Evolutionary conservation across 1,140 invertebrate genomes (phyloP).

Genomic region (Plutomurus gul): DNA sequence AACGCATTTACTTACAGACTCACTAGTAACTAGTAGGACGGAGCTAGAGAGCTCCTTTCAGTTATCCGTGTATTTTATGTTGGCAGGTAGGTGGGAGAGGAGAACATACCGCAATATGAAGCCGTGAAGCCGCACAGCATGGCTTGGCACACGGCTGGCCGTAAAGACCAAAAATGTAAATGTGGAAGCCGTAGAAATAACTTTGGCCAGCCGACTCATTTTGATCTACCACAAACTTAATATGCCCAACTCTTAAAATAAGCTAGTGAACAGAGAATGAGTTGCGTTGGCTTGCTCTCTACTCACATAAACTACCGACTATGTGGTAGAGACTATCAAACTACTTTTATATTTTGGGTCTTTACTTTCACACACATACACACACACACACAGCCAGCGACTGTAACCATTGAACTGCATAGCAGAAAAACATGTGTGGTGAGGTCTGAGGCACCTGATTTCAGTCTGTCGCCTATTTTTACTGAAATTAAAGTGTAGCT

Average conservation of each 20-base stretch:
- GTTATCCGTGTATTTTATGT: neutral
- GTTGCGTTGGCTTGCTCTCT: no score
- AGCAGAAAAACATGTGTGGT: neutral
- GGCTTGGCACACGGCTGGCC: neutral
- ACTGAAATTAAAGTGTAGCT: conserved; percentile 3
- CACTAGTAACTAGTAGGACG: neutral
- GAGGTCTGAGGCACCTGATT: neutral
- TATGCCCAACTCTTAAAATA: conserved; percentile 22
- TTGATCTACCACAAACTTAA: conserved; percentile 24
- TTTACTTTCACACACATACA: neutral
- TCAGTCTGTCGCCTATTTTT: neutral
- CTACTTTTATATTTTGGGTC: conserved; percentile 2
- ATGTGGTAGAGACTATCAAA: neutral
- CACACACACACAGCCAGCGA: neutral
- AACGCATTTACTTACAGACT: neutral
- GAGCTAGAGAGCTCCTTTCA: neutral
- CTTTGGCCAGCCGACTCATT: conserved; percentile 13
- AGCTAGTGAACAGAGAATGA: neutral
- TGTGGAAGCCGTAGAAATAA: conserved; percentile 26
- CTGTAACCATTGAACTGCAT: neutral
- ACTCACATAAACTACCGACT: neutral
- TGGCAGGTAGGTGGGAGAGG: neutral
- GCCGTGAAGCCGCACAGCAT: neutral
- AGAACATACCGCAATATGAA: neutral
- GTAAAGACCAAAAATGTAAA: conserved; percentile 30